Evolutionary conservation across 2,888 invertebrate genomes (phyloP).

Genomic region (Mimachlamys varia): DNA sequence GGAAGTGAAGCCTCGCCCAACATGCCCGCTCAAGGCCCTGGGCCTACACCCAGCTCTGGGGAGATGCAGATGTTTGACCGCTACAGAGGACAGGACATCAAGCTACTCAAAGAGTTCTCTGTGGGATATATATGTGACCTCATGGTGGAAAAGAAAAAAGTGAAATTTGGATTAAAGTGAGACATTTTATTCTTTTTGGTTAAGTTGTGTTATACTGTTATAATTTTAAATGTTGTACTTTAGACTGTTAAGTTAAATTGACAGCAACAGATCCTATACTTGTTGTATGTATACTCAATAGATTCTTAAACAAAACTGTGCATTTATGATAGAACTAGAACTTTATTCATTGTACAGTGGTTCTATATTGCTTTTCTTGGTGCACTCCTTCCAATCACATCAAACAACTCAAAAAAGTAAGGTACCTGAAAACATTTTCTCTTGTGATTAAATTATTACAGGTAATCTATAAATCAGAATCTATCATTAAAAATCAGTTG

Average conservation of each 20-base stretch:
- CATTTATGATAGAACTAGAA: no score
- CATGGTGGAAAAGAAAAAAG: conserved; percentile 93
- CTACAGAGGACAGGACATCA: conserved; percentile 87
- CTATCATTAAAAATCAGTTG: no score
- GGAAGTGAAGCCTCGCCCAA: conserved; percentile 6
- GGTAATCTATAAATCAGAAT: no score
- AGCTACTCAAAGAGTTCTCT: conserved; percentile 87
- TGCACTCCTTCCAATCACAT: no score
- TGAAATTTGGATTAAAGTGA: conserved; percentile 91
- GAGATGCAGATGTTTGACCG: conserved; percentile 84
- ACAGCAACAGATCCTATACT: not conserved
- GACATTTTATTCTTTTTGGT: conserved; percentile 74
- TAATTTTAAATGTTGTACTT: not conserved
- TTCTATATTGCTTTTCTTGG: no score
- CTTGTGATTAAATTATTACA: no score
- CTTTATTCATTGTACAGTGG: no score
- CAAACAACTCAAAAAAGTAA: no score
- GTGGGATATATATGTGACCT: conserved; percentile 90
- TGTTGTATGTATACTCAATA: not conserved
- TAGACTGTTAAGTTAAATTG: not conserved
- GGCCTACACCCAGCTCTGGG: not conserved
- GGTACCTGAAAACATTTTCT: no score
- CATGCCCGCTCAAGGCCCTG: not conserved
- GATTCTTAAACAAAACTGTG: no score
- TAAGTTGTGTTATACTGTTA: not conserved